Conservation (phyloP, 2,113 vertebrate species). For the Mus musculus region GRCm39 chr6:21344001-21344500, state of each 20-base stretch:
- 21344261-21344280: background rate
- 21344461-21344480: background rate
- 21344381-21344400: background rate
- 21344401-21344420: no score
- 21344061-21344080: slow-evolving; percentile 2
- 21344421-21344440: background rate
- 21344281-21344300: background rate
- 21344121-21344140: background rate
- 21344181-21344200: background rate
- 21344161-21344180: background rate
- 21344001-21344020: background rate
- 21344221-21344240: background rate
- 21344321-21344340: background rate
- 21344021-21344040: background rate
- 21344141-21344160: background rate
- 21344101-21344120: background rate
- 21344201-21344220: background rate
- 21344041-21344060: background rate
- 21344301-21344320: background rate
- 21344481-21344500: background rate
- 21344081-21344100: background rate
- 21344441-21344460: background rate
- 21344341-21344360: background rate
- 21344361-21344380: background rate
- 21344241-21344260: background rate